Base-by-base conservation (phyloP, 1,140 invertebrate genomes). In the Diploscapter pachys region DNA sequence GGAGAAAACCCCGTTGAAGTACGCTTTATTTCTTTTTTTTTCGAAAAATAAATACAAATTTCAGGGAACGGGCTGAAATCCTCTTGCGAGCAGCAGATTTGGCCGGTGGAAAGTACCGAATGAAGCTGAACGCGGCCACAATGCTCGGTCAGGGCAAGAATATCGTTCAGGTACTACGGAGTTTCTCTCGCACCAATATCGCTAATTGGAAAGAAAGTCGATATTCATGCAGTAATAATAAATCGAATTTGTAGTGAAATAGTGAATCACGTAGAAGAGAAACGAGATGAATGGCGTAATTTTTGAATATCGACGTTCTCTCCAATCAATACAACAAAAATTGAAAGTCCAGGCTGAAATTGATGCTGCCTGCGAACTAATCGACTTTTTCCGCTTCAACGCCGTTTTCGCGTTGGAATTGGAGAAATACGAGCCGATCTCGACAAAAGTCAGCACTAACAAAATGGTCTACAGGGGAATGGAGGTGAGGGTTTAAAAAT, bases 101-200 rank as follows among this genome's bases (percentile, higher is more conserved):
- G 66, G 93, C 96, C 90, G 91, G 93, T 0, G 90, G 89, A 1
- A 91, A 93, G 79, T 94, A 97, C 86, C 89, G 96, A 70, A 91
- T 93, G 85, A 89, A 91, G n/a, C 87, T 99, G 49, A 94, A 97
- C 86, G 95, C 96, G 3, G 90, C 95, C 2, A 99, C 97, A 4
- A 99, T 99, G 94, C 87, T 99, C 48, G 97, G 96, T 2, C 96
- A 98, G 87, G 92, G 91, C 4, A 99, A 99, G 86, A 96, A 93
- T 52, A 91, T 92, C 1, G 91, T 96, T 63, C 74, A 76, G 67
- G 73, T 75, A 9, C 31, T 31, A 31, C 31, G 31, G 31, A 31
- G 31, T 0, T 31, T 31, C 31, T 31, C 31, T 31, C 31, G 31
- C 1, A 31, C 31, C 1, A 31, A 31, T 31, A 31, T 31, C 31